These are phyloP conservation scores for Spizaetus ornatus DNA, from an alignment of 2,113 vertebrate genomes.

Conservation along the genomic window DNA sequence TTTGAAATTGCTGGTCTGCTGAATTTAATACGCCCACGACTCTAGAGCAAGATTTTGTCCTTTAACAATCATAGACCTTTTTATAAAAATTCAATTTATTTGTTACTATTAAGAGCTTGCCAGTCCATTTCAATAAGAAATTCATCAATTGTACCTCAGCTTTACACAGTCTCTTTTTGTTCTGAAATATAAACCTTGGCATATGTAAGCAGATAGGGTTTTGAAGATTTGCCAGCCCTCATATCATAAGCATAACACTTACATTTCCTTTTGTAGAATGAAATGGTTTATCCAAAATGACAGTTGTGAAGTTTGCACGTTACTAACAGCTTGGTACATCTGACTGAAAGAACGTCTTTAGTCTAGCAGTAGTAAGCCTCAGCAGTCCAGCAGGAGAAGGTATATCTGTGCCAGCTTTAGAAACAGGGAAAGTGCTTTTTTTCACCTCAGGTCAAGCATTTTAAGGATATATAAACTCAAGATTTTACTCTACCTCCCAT, in stretches of 20 bases:
- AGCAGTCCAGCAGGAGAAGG: neutral
- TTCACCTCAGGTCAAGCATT: neutral
- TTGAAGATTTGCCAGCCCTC: neutral
- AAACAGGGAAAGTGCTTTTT: neutral
- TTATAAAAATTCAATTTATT: neutral
- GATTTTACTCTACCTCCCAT: neutral
- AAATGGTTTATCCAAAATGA: neutral
- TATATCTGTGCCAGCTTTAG: neutral
- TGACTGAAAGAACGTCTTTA: neutral
- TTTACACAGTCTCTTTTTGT: neutral
- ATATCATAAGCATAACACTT: neutral
- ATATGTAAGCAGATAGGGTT: neutral
- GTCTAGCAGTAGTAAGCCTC: neutral
- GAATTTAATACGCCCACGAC: neutral
- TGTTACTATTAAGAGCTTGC: neutral
- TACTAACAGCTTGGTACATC: neutral
- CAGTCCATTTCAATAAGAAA: neutral
- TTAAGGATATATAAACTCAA: neutral
- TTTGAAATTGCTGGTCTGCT: neutral
- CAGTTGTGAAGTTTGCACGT: neutral
- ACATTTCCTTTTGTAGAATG: neutral
- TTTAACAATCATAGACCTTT: neutral
- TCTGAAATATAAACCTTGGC: neutral
- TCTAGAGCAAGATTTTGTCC: neutral
- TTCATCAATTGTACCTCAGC: neutral